These are phyloP conservation scores for Cataglyphis livida DNA, from an alignment of 2,888 invertebrate species.

Conservation along the genomic window DNA sequence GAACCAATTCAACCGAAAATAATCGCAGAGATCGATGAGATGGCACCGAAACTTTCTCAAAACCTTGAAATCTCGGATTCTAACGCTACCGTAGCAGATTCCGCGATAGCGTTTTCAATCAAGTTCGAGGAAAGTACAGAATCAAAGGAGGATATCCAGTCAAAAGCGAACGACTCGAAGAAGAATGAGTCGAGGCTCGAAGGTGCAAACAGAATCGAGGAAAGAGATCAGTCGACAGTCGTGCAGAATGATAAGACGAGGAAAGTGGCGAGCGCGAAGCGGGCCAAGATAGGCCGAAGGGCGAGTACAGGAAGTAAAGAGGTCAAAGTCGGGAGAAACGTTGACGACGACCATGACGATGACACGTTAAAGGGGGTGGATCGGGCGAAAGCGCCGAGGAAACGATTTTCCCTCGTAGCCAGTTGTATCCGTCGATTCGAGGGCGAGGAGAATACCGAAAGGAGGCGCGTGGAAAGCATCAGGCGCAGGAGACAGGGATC, in stretches of 20 bases:
- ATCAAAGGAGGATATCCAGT: neutral
- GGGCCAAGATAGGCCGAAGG: conserved; percentile 52
- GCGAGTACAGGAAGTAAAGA: conserved; percentile 61
- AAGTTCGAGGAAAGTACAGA: neutral
- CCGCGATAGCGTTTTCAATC: neutral
- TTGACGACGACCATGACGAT: neutral
- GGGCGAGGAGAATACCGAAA: conserved; percentile 73
- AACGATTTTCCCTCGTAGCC: conserved; percentile 83
- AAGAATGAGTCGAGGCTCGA: conserved; percentile 38
- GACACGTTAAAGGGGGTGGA: conserved; percentile 61
- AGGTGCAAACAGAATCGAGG: conserved; percentile 44
- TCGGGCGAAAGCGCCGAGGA: conserved; percentile 69
- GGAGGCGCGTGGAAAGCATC: conserved; percentile 66
- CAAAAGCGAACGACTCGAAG: neutral
- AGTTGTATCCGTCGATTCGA: conserved; percentile 84
- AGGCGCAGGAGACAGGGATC: conserved; percentile 75
- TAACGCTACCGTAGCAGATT: neutral
- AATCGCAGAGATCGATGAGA: neutral
- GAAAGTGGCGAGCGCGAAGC: conserved; percentile 45
- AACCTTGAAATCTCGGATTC: neutral
- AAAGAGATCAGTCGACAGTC: conserved; percentile 22
- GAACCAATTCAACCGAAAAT: neutral
- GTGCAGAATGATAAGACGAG: conserved; percentile 32
- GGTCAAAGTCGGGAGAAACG: conserved; percentile 33
- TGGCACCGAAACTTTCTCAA: neutral